A percentile compares a stretch with the other conserved stretches of the same genome.
Conservation (phyloP, 2,888 invertebrate species). For the Drosophila testacea region DNA sequence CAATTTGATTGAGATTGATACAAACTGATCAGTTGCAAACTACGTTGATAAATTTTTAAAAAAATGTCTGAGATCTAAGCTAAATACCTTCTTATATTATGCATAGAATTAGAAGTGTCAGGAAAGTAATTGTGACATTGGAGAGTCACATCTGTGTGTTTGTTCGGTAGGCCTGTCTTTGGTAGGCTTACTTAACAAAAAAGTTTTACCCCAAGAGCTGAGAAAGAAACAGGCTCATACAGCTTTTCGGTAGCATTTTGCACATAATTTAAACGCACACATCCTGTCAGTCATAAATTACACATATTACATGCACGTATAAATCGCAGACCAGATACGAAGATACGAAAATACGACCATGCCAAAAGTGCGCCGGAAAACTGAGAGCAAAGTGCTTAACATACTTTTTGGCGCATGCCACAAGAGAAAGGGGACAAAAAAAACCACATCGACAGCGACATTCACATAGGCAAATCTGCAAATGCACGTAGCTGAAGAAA, state of each 20-base stretch:
- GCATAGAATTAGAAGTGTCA: conserved; percentile 51
- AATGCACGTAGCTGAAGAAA: conserved; percentile 70
- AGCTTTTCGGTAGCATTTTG: conserved; percentile 67
- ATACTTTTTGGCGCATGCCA: conserved; percentile 68
- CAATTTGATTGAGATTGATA: too few species aligned
- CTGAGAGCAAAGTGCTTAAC: conserved; percentile 76
- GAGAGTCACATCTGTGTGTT: conserved; percentile 5
- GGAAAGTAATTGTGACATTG: conserved; percentile 33
- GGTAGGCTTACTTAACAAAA: conserved; percentile 22
- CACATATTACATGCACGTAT: conserved; percentile 80
- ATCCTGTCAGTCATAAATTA: conserved; percentile 79
- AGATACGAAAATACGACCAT: conserved; percentile 60
- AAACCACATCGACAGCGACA: conserved; percentile 38
- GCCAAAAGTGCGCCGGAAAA: conserved; percentile 61
- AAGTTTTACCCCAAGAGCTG: conserved; percentile 2
- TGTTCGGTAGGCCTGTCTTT: conserved; percentile 19
- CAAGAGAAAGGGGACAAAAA: conserved; percentile 23
- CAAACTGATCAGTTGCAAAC: neutral
- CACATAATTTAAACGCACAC: conserved; percentile 76
- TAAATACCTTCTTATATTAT: neutral
- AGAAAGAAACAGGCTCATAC: conserved; percentile 22
- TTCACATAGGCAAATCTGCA: conserved; percentile 62
- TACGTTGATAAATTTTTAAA: neutral
- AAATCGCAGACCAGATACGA: conserved; percentile 73
- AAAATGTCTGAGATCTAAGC: too few species aligned